Base-by-base conservation (phyloP, 2,888 invertebrate species). In the Bombyx huttoni region DNA sequence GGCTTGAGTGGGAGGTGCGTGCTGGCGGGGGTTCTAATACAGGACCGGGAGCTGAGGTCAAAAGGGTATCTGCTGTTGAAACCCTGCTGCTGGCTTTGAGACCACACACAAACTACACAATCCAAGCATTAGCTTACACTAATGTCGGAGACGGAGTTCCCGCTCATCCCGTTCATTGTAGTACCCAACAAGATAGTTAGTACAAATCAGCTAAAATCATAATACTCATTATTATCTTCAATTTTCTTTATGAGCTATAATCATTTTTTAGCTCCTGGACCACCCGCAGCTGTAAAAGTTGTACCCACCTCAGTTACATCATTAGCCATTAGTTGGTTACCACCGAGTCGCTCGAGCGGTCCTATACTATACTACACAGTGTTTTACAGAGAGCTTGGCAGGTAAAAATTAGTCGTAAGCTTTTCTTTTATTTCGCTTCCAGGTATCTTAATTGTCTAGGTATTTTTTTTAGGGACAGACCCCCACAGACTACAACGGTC, bases 101-200 rank as follows among this genome's bases (percentile, higher is more conserved):
- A 68, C 95, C 95, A 65, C 94, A 93, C 75, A 94, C 96, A 53
- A 97, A 97, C 84, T 97, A 97, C 78, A 96, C 96, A 47, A 90
- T 97, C 56, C 92, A 95, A 68, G 94, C 96, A 6, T 77, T 95
- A 65, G 96, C 96, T 8, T 96, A 93, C 69, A 97, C 96, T 0
- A 91, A 93, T 7, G 94, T 93, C 1, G 97, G 97, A 0, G 96
- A 96, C 70, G 97, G 97, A 0, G 91, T 94, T 10, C 90, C 94
- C 58, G 95, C 95, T 67, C 87, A 90, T 60, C 91, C 95, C 53
- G 90, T 96, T 69, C 93, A 92, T 82, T 95, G 96, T 72, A 91
- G 91, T 55, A 97, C 96, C 3, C 94, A 95, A 63, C 95, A 96
- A 84, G 96, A 97, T 79, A 92, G 95, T 95, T 77, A 85, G 81